Base-by-base conservation (phyloP, 2,888 invertebrate species). In the Drosophila leonis region DNA sequence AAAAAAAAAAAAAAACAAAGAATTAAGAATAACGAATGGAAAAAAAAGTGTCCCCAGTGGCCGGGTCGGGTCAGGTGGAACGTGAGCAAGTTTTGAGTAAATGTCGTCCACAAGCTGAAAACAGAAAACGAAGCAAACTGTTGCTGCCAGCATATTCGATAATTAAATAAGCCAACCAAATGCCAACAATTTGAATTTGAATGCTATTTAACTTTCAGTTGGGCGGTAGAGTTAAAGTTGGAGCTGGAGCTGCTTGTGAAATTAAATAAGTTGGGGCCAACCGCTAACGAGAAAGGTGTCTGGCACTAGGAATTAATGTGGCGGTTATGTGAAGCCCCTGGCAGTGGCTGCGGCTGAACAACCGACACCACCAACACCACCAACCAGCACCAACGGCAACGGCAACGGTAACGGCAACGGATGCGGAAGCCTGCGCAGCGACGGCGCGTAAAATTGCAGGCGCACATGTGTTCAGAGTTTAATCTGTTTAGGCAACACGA, bases 241-340 rank as follows among this genome's bases (percentile, higher is more conserved):
- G 33, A 6, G 48, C 49, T 18, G 31, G n/a, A 3, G 41, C 33
- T 61, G 66, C 37, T 63, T 55, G 57, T 65, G 75, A 86, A 90
- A 86, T 90, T 78, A 86, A 88, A 86, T 86, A 86, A 86, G 86
- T 90, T 88, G 72, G 27, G 77, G 80, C 72, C 72, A 88, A 86
- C 86, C 86, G 74, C 86, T 86, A 86, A 86, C 86, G 89, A 86
- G 90, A 79, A 90, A 90, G 86, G 90, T 88, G 86, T 90, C 86
- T 86, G 86, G 87, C 89, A 88, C 90, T 88, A 82, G 87, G 81
- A 86, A 86, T 86, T 90, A 86, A 86, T 88, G 86, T 82, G 77
- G 87, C 88, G 86, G 90, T 86, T 86, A 84, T 82, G 72, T 69
- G 76, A 73, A 76, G 75, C 70, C 82, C 55, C 63, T 35, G 54